A percentile compares a stretch with the other conserved stretches of the same genome.
Evolutionary conservation across 2,113 vertebrate genomes (phyloP).

Genomic region (Stictonetta naevosa): DNA sequence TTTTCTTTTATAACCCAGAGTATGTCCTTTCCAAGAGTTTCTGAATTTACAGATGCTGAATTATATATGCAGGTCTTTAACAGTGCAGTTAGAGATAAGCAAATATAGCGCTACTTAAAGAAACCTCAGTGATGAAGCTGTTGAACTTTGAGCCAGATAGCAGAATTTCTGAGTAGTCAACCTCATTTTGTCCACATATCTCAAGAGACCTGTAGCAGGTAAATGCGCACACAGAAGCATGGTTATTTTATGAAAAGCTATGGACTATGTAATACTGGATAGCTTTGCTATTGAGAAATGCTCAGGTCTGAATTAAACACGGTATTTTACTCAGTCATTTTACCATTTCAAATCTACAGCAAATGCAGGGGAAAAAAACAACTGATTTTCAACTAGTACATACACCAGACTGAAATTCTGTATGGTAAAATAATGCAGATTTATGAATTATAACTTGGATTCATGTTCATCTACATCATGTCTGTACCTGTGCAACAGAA

Average conservation of each 20-base stretch:
- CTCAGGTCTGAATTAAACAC: background rate
- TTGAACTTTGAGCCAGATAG: background rate
- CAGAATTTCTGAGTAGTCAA: background rate
- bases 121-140: background rate
- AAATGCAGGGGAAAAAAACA: background rate
- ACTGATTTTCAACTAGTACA: background rate
- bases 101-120: background rate
- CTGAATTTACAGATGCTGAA: background rate
- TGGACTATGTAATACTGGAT: background rate
- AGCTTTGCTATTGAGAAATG: background rate
- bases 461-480: background rate
- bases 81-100: background rate
- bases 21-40: background rate
- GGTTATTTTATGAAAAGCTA: background rate
- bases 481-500: background rate
- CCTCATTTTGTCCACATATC: background rate
- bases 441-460: background rate
- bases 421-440: background rate
- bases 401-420: background rate
- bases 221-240: background rate
- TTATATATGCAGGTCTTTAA: background rate
- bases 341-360: background rate
- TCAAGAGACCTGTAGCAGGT: background rate
- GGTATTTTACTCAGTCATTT: background rate
- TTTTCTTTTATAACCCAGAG: background rate